A percentile compares a stretch with the other conserved stretches of the same genome.
Evolutionary conservation across 1,140 invertebrate genomes (phyloP).

Genomic region (Drosophila dunni): DNA sequence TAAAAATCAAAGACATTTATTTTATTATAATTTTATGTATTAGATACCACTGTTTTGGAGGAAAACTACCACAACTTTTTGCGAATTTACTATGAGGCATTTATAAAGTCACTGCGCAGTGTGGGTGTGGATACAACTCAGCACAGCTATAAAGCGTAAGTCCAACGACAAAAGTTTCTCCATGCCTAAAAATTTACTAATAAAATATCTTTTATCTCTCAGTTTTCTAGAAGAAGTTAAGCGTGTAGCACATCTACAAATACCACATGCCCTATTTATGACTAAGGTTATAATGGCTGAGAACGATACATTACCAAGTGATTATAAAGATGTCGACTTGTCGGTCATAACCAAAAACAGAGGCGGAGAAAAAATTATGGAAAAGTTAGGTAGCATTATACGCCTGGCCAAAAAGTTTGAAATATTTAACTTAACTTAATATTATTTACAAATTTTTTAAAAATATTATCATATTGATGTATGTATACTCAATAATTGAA

Average conservation of each 20-base stretch:
- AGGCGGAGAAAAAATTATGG: slow-evolving; percentile 51
- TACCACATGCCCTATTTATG: slow-evolving; percentile 77
- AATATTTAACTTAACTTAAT: slow-evolving; percentile 47
- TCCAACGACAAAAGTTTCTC: neutral
- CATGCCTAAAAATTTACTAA: no score
- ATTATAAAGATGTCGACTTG: slow-evolving; percentile 74
- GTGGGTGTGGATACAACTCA: slow-evolving; percentile 62
- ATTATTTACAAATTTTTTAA: no score
- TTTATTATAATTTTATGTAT: neutral
- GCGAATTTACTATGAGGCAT: slow-evolving; percentile 85
- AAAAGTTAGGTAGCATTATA: slow-evolving; percentile 65
- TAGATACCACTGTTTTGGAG: slow-evolving; percentile 77
- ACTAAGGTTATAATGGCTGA: slow-evolving; percentile 72
- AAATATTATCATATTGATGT: no score
- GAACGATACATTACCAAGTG: slow-evolving; percentile 64
- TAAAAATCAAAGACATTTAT: neutral
- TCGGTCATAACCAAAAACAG: slow-evolving; percentile 58
- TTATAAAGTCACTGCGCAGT: slow-evolving; percentile 79
- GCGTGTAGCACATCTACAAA: slow-evolving; percentile 59
- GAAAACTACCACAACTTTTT: slow-evolving; percentile 85
- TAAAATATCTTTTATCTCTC: neutral
- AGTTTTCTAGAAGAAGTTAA: slow-evolving; percentile 73
- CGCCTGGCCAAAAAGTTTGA: slow-evolving; percentile 65
- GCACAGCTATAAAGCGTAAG: slow-evolving; percentile 68
- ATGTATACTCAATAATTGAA: no score